Evolutionary conservation across 2,113 vertebrate species (phyloP).

Genomic region (Elaphurus davidianus): DNA sequence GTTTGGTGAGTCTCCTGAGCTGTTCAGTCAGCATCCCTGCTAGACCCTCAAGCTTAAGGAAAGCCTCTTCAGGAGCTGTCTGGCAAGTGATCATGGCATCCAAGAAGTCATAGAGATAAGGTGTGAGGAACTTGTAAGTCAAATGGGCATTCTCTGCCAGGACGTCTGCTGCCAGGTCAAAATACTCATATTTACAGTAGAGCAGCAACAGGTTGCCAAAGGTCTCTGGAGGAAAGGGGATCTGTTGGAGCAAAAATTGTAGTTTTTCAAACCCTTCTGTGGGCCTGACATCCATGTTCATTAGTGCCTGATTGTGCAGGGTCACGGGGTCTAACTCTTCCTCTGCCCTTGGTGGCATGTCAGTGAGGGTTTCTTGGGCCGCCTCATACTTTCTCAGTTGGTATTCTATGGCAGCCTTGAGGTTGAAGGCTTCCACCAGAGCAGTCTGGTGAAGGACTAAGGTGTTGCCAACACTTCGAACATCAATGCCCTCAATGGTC

Average conservation of each 20-base stretch:
- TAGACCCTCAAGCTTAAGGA: constrained; percentile 92
- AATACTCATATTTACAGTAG: constrained; percentile 93
- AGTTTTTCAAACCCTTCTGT: constrained; percentile 96
- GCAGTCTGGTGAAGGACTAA: constrained; percentile 93
- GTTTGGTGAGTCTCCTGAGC: constrained; percentile 89
- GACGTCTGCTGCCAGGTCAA: constrained; percentile 95
- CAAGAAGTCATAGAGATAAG: constrained; percentile 94
- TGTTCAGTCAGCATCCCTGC: constrained; percentile 90
- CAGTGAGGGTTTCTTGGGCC: constrained; percentile 91
- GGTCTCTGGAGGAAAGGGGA: constrained; percentile 92
- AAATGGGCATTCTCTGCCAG: constrained; percentile 96
- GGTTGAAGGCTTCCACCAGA: constrained; percentile 96
- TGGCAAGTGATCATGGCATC: constrained; percentile 95
- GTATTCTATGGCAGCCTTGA: constrained; percentile 96
- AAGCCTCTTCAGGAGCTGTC: constrained; percentile 96
- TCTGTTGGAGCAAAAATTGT: constrained; percentile 95
- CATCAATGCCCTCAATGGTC: constrained; percentile 93
- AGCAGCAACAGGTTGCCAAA: constrained; percentile 96
- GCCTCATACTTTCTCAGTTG: constrained; percentile 90
- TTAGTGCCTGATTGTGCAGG: constrained; percentile 94
- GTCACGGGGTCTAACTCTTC: constrained; percentile 96
- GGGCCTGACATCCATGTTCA: constrained; percentile 95
- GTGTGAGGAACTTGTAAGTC: constrained; percentile 93
- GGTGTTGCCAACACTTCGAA: constrained; percentile 96
- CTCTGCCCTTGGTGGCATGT: constrained; percentile 94